These are phyloP conservation scores for Chloroceryle inda DNA, from an alignment of 2,797 vertebrate species.

Conservation along the genomic window DNA sequence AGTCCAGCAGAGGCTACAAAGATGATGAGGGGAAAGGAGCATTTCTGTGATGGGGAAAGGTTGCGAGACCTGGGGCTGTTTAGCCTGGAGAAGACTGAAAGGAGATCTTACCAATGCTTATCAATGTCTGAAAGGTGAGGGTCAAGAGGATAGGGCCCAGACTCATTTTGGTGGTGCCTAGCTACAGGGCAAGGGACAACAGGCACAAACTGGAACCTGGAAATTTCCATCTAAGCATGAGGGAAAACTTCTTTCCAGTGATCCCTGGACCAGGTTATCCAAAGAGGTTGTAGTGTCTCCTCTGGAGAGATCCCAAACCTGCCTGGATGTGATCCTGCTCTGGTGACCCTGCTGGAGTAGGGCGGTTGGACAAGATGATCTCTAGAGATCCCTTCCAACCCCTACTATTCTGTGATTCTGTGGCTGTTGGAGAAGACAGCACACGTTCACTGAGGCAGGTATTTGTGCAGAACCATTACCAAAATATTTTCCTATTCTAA, in stretches of 20 bases:
- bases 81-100: too few species aligned
- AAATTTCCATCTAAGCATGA: background rate
- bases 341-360: background rate
- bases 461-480: background rate
- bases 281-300: background rate
- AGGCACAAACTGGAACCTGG: background rate
- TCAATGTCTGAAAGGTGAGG: background rate
- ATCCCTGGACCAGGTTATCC: background rate
- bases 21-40: background rate
- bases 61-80: background rate
- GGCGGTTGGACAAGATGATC: background rate
- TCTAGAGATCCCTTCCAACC: background rate
- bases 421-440: background rate
- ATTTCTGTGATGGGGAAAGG: background rate
- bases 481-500: background rate
- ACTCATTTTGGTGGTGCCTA: background rate
- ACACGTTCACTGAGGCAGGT: fast-evolving
- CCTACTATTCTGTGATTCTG: background rate
- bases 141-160: background rate
- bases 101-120: background rate
- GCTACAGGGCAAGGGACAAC: background rate
- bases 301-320: background rate
- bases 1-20: too few species aligned
- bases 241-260: background rate
- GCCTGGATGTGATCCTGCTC: background rate